Percentiles rank a stretch among this genome's conserved stretches.
Conservation (phyloP, 2,888 invertebrate genomes). For the Tipula unca region DNA sequence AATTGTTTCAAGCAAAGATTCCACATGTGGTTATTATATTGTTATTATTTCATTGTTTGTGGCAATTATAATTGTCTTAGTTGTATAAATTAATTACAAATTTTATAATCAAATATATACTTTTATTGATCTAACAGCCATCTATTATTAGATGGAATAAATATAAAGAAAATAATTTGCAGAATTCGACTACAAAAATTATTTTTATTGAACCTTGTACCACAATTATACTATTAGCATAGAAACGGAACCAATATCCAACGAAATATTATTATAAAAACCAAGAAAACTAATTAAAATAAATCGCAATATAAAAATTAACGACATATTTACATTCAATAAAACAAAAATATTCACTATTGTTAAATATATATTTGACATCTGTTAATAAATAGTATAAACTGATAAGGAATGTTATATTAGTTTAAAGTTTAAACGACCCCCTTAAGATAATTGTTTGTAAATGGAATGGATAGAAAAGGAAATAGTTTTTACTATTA, state of each 20-base stretch:
- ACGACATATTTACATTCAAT: background rate
- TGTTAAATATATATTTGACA: background rate
- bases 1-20: constrained; percentile 57
- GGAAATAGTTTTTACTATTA: background rate
- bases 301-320: background rate
- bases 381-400: background rate
- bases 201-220: no score
- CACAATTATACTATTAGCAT: no score
- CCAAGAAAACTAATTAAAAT: background rate
- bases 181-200: no score
- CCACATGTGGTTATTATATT: constrained; percentile 67
- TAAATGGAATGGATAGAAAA: background rate
- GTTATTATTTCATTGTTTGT: constrained; percentile 59
- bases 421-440: background rate
- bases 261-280: background rate
- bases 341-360: background rate
- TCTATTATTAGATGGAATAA: background rate
- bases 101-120: background rate
- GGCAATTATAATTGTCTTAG: constrained; percentile 52
- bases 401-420: background rate
- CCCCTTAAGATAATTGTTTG: no score
- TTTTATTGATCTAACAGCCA: background rate
- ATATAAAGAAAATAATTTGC: no score
- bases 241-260: no score
- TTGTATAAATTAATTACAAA: constrained; percentile 30